Conservation (phyloP, 2,888 invertebrate species). For the Allophyes oxyacanthae region DNA sequence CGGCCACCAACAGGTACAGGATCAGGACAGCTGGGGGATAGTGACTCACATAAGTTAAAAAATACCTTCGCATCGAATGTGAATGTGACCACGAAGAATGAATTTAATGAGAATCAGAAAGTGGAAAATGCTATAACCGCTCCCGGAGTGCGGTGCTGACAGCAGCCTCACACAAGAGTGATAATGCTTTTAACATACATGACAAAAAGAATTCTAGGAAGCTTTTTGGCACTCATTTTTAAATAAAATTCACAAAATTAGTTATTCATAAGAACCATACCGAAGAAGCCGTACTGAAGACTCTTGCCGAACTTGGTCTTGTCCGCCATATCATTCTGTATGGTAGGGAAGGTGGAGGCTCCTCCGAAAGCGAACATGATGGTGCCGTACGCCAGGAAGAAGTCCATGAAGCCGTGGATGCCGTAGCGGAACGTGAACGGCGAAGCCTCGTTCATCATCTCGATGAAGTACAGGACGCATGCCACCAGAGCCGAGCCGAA, state of each 20-base stretch:
- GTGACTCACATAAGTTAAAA: too few relatives aligned
- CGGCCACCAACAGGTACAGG: conserved; percentile 90
- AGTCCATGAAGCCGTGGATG: conserved; percentile 89
- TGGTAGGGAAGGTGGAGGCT: conserved; percentile 93
- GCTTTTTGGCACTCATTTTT: too few relatives aligned
- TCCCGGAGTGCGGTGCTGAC: too few relatives aligned
- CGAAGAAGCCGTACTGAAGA: conserved; percentile 89
- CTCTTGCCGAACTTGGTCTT: conserved; percentile 91
- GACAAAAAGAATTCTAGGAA: too few relatives aligned
- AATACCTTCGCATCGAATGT: too few relatives aligned
- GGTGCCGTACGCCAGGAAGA: conserved; percentile 92
- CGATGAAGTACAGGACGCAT: conserved; percentile 90
- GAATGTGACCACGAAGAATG: too few relatives aligned
- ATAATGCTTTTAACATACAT: too few relatives aligned
- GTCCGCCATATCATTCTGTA: conserved; percentile 93
- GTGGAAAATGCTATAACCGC: too few relatives aligned
- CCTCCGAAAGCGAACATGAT: conserved; percentile 93
- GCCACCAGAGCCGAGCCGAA: conserved; percentile 90
- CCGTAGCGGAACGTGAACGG: conserved; percentile 83
- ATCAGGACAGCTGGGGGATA: conserved; percentile 85
- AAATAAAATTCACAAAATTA: too few relatives aligned
- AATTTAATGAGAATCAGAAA: too few relatives aligned
- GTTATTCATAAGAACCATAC: conserved; percentile 73
- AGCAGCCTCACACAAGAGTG: too few relatives aligned
- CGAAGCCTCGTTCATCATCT: conserved; percentile 88